Percentiles rank a stretch among this genome's conserved stretches.
Evolutionary conservation across 2,797 vertebrate species (phyloP).

Genomic region (Gymnocypris eckloni): DNA sequence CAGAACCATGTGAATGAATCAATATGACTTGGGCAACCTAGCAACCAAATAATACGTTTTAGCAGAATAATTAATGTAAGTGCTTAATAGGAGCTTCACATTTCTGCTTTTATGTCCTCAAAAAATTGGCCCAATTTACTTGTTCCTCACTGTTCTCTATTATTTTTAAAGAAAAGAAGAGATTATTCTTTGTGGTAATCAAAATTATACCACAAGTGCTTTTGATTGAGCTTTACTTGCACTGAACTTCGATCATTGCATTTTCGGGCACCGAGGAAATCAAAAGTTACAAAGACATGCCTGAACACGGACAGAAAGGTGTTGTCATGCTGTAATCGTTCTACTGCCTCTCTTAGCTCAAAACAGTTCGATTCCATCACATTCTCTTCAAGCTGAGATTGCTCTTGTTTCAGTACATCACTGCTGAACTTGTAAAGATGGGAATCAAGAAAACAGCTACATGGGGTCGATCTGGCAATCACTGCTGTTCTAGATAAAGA

Average conservation of each 20-base stretch:
- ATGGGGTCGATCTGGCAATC: conserved; percentile 36
- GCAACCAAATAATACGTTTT: not conserved
- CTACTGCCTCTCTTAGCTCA: not conserved
- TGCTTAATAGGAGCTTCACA: not conserved
- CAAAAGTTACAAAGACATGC: not conserved
- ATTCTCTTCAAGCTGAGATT: conserved; percentile 24
- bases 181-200: not conserved
- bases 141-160: not conserved
- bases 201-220: not conserved
- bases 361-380: conserved; percentile 24
- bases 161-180: not conserved
- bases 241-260: not conserved
- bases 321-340: not conserved
- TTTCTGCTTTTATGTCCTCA: not conserved
- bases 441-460: conserved; percentile 34
- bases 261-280: not conserved
- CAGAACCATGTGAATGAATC: not conserved
- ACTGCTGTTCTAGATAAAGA: conserved; percentile 41
- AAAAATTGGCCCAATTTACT: not conserved
- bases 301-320: not conserved
- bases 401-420: conserved; percentile 21
- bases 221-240: not conserved
- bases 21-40: not conserved
- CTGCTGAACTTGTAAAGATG: conserved; percentile 24
- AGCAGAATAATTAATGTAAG: not conserved